These are phyloP conservation scores for Steinernema feltiae DNA, from an alignment of 1,140 invertebrate species.

Conservation along the genomic window DNA sequence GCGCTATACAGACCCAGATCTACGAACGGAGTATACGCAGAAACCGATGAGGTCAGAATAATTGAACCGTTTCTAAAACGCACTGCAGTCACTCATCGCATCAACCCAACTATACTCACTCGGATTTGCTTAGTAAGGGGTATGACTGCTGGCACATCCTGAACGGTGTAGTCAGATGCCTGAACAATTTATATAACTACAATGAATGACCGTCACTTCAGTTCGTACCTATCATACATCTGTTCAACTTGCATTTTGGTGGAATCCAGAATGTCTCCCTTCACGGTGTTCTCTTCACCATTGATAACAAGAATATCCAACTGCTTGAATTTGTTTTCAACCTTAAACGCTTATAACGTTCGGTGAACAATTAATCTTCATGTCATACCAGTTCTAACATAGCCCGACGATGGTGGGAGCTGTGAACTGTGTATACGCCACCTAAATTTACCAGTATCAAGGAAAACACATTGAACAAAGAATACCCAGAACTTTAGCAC, in stretches of 20 bases:
- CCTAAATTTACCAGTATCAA: too few species aligned
- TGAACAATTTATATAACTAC: too few species aligned
- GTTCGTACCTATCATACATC: slow-evolving; percentile 19
- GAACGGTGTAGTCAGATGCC: slow-evolving; percentile 37
- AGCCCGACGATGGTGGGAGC: neutral
- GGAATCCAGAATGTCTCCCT: slow-evolving; percentile 34
- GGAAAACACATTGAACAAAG: too few species aligned
- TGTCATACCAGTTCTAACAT: neutral
- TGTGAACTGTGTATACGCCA: neutral
- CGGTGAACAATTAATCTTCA: too few species aligned
- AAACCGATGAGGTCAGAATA: slow-evolving; percentile 69
- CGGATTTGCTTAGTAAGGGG: slow-evolving; percentile 35
- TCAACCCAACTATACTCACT: slow-evolving; percentile 25
- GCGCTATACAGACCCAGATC: slow-evolving; percentile 80
- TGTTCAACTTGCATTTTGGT: slow-evolving; percentile 29
- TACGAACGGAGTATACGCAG: slow-evolving; percentile 74
- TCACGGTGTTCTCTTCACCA: slow-evolving; percentile 16
- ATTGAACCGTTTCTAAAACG: slow-evolving; percentile 35
- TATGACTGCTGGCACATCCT: neutral
- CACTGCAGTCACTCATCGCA: neutral
- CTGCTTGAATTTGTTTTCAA: slow-evolving; percentile 27
- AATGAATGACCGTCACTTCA: too few species aligned
- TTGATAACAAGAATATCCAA: slow-evolving; percentile 28
- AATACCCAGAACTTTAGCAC: neutral
- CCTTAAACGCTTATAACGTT: slow-evolving; percentile 29